Conservation (phyloP, 2,113 vertebrate species). For the Phalacrocorax brasilianus region DNA sequence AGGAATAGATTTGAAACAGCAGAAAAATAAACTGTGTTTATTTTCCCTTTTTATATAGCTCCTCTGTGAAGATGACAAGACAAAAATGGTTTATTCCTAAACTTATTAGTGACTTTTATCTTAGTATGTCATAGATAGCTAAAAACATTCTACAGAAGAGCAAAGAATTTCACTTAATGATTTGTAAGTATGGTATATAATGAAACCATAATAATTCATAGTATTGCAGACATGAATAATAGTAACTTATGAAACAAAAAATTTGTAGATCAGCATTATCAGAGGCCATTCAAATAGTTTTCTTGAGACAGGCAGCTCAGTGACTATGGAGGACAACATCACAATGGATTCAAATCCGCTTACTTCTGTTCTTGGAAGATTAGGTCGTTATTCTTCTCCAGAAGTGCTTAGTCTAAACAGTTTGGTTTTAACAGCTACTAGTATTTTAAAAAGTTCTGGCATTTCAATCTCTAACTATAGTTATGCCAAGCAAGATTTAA, state of each 20-base stretch:
- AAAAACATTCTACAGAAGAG: background rate
- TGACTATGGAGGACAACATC: background rate
- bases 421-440: background rate
- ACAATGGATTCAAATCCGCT: background rate
- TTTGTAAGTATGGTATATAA: background rate
- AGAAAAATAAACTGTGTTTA: background rate
- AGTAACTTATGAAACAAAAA: background rate
- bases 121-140: background rate
- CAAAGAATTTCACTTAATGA: background rate
- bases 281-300: background rate
- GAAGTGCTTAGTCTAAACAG: background rate
- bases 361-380: background rate
- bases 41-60: background rate
- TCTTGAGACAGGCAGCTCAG: background rate
- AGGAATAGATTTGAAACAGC: background rate
- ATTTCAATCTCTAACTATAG: background rate
- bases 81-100: background rate
- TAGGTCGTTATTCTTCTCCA: background rate
- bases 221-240: background rate
- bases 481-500: background rate
- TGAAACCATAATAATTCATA: background rate
- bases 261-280: background rate
- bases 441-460: background rate
- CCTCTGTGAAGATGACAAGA: background rate
- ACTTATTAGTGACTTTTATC: background rate